These are phyloP conservation scores for Actenoides hombroni DNA, from an alignment of 2,113 vertebrate species.

Conservation along the genomic window DNA sequence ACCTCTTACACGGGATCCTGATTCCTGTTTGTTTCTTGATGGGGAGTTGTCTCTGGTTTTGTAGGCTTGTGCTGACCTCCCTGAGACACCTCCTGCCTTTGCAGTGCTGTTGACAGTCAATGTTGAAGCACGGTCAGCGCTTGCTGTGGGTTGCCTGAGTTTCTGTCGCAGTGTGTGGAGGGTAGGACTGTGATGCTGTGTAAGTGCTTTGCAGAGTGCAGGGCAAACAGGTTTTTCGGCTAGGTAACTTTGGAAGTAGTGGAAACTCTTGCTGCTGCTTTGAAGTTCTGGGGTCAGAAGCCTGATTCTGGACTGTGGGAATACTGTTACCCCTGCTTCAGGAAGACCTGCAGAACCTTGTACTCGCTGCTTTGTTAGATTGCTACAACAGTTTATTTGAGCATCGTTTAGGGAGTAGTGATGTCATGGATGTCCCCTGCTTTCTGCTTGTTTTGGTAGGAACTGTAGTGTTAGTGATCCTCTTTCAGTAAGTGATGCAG, in stretches of 20 bases:
- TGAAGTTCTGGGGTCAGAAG: background rate
- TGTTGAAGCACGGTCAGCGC: background rate
- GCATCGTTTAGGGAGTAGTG: background rate
- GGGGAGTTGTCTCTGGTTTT: background rate
- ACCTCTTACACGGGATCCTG: background rate
- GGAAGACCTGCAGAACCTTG: background rate
- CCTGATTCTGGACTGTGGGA: background rate
- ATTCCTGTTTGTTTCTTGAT: background rate
- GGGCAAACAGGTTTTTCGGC: background rate
- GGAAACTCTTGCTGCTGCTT: background rate
- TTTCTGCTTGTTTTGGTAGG: background rate
- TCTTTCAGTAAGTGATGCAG: background rate
- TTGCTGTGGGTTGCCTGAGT: background rate
- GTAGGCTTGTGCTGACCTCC: background rate
- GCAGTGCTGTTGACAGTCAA: background rate
- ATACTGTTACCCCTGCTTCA: background rate
- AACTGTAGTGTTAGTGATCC: background rate
- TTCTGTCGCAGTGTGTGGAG: background rate
- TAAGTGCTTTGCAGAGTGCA: background rate
- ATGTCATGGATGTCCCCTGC: background rate
- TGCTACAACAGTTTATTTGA: background rate
- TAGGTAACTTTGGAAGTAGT: background rate
- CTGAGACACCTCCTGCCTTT: background rate
- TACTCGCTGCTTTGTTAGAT: background rate
- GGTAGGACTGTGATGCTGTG: background rate